phyloP scores from a whole-genome alignment of 2,888 invertebrate species.

The Nephrotoma flavescens region DNA sequence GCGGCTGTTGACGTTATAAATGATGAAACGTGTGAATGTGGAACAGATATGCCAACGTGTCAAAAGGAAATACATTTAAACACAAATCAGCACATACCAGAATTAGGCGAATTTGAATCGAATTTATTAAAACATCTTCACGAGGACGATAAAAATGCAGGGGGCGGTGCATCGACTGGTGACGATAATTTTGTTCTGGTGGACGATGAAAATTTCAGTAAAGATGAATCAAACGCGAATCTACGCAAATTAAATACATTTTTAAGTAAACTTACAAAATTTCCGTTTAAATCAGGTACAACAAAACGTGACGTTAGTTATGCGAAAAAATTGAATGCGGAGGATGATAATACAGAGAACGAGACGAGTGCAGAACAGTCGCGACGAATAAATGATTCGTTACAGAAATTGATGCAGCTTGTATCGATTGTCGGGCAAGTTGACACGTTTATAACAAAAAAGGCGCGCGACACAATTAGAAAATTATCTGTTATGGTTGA shows the following conservation, averaged over 20 bases:
- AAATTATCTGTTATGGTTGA: conserved; percentile 33
- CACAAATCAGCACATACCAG: background rate
- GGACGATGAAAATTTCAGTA: background rate
- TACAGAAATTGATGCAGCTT: conserved; percentile 35
- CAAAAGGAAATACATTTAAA: background rate
- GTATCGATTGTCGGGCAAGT: conserved; percentile 36
- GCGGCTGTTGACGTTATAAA: background rate
- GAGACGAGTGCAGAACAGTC: conserved; percentile 20
- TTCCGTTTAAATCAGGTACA: background rate
- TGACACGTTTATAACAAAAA: conserved; percentile 34
- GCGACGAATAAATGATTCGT: conserved; percentile 31
- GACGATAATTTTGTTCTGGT: background rate
- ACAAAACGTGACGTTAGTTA: background rate
- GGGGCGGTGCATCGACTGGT: background rate
- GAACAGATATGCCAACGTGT: background rate
- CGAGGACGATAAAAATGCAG: background rate
- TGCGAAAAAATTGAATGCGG: background rate
- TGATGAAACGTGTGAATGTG: background rate
- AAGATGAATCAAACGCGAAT: background rate
- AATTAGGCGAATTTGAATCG: background rate
- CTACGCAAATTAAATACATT: background rate
- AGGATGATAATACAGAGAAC: conserved; percentile 7
- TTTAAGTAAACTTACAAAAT: background rate
- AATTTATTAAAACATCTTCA: background rate
- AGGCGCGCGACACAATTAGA: conserved; percentile 29